A percentile compares a stretch with the other conserved stretches of the same genome.
These are phyloP conservation scores for Peromyscus polionotus DNA, from an alignment of 2,113 vertebrate species.

Conservation along the genomic window DNA sequence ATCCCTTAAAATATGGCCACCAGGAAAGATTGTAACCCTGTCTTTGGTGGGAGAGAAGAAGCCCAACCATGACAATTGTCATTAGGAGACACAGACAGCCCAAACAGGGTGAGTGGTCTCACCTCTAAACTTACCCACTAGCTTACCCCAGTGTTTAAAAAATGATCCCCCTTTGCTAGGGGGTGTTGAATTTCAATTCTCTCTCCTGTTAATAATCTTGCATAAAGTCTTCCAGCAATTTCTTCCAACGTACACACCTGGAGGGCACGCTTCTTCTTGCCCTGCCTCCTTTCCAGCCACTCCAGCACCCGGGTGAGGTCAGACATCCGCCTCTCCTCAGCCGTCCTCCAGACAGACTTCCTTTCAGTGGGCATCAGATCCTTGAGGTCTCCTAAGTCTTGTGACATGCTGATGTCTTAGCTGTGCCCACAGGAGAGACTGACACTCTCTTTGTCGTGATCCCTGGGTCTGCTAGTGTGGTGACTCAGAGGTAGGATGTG, in stretches of 20 bases:
- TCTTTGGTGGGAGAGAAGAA: background rate
- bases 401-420: background rate
- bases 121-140: fast-evolving
- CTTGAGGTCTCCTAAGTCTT: background rate
- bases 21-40: fast-evolving
- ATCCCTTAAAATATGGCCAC: background rate
- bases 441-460: fast-evolving
- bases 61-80: fast-evolving
- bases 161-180: too few relatives aligned
- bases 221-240: fast-evolving
- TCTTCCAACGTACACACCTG: background rate
- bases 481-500: background rate
- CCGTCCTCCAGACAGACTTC: conserved; percentile 38
- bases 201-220: fast-evolving
- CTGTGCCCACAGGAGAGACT: fast-evolving
- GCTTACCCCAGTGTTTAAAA: background rate
- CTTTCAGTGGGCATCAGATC: conserved; percentile 29
- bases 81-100: background rate
- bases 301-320: conserved; percentile 70
- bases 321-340: conserved; percentile 36
- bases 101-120: fast-evolving
- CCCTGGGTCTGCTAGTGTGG: background rate
- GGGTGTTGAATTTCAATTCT: too few relatives aligned
- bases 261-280: background rate
- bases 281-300: conserved; percentile 69